Percentiles rank a stretch among this genome's conserved stretches.
These are phyloP conservation scores for Mustelus asterias DNA, from an alignment of 2,113 vertebrate genomes.

Conservation along the genomic window DNA sequence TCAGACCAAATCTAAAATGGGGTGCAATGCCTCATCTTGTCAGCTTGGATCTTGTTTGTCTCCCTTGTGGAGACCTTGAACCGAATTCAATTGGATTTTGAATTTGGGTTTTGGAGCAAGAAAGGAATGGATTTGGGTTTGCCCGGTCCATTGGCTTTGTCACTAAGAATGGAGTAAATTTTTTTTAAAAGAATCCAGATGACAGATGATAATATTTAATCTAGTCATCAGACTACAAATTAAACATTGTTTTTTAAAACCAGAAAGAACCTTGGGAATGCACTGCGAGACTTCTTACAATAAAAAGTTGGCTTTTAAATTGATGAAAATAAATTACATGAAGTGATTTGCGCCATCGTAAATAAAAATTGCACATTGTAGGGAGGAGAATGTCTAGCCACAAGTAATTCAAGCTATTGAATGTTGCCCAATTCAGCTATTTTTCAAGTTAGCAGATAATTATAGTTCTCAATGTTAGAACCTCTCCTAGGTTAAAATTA, in stretches of 20 bases:
- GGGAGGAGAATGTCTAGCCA: not conserved
- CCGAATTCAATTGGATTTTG: too few relatives aligned
- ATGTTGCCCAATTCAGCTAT: not conserved
- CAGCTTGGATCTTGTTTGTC: too few relatives aligned
- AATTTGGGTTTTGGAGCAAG: too few relatives aligned
- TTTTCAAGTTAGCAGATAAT: not conserved
- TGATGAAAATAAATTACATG: not conserved
- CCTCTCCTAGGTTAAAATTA: not conserved
- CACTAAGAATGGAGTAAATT: not conserved
- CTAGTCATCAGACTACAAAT: not conserved
- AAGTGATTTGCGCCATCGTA: not conserved
- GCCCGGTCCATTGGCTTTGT: too few relatives aligned
- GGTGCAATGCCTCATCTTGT: too few relatives aligned
- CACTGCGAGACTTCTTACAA: not conserved
- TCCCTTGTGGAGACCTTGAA: too few relatives aligned
- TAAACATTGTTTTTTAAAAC: not conserved
- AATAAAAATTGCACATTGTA: not conserved
- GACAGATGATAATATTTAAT: not conserved
- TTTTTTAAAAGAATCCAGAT: not conserved
- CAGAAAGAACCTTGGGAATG: not conserved
- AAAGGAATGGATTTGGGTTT: too few relatives aligned
- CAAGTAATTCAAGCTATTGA: not conserved
- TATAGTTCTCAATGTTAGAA: not conserved
- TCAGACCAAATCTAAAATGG: too few relatives aligned
- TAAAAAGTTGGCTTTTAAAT: not conserved